Conservation (phyloP, 2,888 invertebrate species). For the Leuctra nigra region DNA sequence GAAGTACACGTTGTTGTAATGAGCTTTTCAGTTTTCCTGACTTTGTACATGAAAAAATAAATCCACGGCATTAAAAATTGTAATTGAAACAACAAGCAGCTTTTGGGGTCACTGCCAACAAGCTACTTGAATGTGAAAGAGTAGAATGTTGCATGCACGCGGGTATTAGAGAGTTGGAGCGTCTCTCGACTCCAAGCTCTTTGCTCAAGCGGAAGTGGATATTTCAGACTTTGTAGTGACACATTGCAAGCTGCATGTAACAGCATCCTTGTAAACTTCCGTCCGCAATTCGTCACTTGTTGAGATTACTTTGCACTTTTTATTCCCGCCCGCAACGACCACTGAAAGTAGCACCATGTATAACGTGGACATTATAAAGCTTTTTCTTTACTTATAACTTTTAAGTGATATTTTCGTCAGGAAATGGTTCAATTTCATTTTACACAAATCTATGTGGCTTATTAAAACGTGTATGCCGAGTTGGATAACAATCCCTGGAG, state of each 20-base stretch:
- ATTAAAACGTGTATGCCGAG: too few relatives aligned
- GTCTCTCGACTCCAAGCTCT: neutral
- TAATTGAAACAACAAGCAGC: too few relatives aligned
- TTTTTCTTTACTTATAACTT: neutral
- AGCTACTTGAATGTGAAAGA: neutral
- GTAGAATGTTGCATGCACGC: neutral
- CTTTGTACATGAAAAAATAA: conserved; percentile 7
- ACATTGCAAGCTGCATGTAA: conserved; percentile 11
- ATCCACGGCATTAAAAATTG: too few relatives aligned
- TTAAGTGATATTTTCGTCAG: conserved; percentile 7
- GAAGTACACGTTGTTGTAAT: too few relatives aligned
- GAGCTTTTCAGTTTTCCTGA: too few relatives aligned
- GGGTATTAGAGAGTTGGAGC: neutral
- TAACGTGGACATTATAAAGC: neutral
- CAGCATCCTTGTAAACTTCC: conserved; percentile 8
- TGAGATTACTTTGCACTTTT: neutral
- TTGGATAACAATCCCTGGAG: too few relatives aligned
- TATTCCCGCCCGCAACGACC: neutral
- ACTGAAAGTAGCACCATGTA: neutral
- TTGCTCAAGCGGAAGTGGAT: conserved; percentile 4
- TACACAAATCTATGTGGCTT: too few relatives aligned
- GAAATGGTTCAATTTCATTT: conserved; percentile 6
- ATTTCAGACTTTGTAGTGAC: conserved; percentile 10
- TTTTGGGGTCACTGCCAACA: too few relatives aligned
- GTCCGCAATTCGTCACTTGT: conserved; percentile 10